These are phyloP conservation scores for Nesogale talazaci DNA, from an alignment of 2,113 vertebrate species.

Conservation along the genomic window DNA sequence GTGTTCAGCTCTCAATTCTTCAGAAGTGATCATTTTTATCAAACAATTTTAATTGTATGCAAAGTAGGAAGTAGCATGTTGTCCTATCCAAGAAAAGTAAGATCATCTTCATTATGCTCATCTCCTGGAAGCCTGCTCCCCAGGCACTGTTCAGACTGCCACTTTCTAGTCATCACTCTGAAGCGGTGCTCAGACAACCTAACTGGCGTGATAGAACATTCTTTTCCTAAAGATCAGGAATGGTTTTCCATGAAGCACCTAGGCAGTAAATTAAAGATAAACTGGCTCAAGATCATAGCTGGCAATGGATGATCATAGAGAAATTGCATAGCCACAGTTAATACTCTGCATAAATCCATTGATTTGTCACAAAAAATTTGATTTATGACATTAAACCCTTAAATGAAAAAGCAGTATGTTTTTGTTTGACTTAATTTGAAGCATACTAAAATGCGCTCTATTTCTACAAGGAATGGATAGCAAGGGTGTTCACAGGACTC, in stretches of 20 bases:
- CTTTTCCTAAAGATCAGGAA: not conserved
- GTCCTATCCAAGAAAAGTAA: not conserved
- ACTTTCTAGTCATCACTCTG: not conserved
- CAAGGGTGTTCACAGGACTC: conserved; percentile 45
- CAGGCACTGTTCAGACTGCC: not conserved
- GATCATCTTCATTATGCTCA: not conserved
- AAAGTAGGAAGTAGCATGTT: not conserved
- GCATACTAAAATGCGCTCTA: conserved; percentile 74
- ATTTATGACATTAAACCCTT: conserved; percentile 64
- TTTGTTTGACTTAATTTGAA: conserved; percentile 62
- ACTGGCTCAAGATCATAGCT: not conserved
- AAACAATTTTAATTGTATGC: not conserved
- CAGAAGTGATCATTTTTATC: not conserved
- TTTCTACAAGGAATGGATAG: conserved; percentile 65
- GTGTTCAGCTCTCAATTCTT: not conserved
- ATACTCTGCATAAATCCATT: conserved; percentile 33
- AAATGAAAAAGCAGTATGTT: conserved; percentile 75
- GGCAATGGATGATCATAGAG: not conserved
- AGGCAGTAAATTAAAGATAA: not conserved
- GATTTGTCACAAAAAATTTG: conserved; percentile 67
- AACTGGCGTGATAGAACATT: not conserved
- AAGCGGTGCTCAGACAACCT: not conserved
- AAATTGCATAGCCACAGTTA: conserved; percentile 13
- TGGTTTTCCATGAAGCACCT: not conserved
- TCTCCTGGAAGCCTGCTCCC: not conserved